A percentile compares a stretch with the other conserved stretches of the same genome.
These are phyloP conservation scores for Frieseomelitta varia DNA, from an alignment of 1,140 invertebrate species.

Conservation along the genomic window DNA sequence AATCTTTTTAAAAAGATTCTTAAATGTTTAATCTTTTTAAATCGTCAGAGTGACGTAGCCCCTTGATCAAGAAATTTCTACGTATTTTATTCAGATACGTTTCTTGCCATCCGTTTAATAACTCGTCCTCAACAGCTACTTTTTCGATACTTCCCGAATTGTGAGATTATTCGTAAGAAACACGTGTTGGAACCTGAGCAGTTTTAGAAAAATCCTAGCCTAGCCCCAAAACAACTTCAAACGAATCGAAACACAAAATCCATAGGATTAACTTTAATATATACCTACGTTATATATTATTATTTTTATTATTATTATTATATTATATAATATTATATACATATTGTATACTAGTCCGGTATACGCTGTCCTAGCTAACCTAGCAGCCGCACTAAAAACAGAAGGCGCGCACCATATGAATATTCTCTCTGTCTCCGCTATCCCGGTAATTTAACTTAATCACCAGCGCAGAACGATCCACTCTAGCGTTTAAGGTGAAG, in stretches of 20 bases:
- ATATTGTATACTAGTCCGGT: conserved; percentile 74
- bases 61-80: background rate
- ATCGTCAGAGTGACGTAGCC: background rate
- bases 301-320: conserved; percentile 26
- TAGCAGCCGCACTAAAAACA: conserved; percentile 57
- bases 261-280: conserved; percentile 47
- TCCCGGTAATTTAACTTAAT: conserved; percentile 50
- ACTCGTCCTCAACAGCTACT: background rate
- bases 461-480: conserved; percentile 47
- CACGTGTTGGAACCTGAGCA: conserved; percentile 32
- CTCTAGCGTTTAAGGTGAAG: conserved; percentile 60
- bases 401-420: background rate
- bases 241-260: conserved; percentile 49
- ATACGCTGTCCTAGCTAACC: conserved; percentile 73
- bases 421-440: conserved; percentile 8
- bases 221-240: conserved; percentile 17
- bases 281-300: conserved; percentile 19
- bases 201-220: conserved; percentile 46
- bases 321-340: conserved; percentile 36
- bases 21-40: background rate
- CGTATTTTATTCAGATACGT: background rate
- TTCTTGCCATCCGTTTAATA: conserved; percentile 1
- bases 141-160: background rate
- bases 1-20: too few species aligned
- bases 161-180: conserved; percentile 64